Evolutionary conservation across 2,888 invertebrate genomes (phyloP).

Genomic region (Tetranychus truncatus): DNA sequence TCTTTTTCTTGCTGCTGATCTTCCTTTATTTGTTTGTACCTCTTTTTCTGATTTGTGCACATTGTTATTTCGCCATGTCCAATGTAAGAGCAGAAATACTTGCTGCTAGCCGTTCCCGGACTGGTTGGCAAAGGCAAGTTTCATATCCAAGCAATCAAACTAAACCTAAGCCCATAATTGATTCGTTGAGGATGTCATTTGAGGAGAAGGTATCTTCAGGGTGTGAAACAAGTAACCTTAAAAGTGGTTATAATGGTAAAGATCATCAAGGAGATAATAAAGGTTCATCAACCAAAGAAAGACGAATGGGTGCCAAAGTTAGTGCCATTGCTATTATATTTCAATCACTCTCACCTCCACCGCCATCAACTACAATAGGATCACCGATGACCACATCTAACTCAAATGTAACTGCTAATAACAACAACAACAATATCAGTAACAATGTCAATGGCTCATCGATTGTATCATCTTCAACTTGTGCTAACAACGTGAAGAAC

Average conservation of each 20-base stretch:
- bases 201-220: conserved; percentile 15
- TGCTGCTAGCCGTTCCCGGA: conserved; percentile 29
- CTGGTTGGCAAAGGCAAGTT: conserved; percentile 28
- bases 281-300: conserved; percentile 16
- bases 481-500: background rate
- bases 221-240: conserved; percentile 4
- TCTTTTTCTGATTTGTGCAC: background rate
- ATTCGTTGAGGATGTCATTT: conserved; percentile 14
- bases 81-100: conserved; percentile 29
- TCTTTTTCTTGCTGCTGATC: background rate
- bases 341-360: conserved; percentile 25
- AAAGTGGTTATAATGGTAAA: background rate
- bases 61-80: conserved; percentile 24
- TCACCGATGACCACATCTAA: conserved; percentile 6
- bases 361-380: conserved; percentile 12
- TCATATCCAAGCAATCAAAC: background rate
- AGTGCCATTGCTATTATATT: conserved; percentile 28
- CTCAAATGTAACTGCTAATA: background rate
- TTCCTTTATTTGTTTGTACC: background rate
- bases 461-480: background rate
- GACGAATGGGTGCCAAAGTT: conserved; percentile 27
- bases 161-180: conserved; percentile 16
- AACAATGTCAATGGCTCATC: background rate
- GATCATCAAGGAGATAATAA: conserved; percentile 11
- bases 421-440: background rate